phyloP scores from a whole-genome alignment of 2,113 vertebrate species.

The Poeciliopsis turrubarensis region DNA sequence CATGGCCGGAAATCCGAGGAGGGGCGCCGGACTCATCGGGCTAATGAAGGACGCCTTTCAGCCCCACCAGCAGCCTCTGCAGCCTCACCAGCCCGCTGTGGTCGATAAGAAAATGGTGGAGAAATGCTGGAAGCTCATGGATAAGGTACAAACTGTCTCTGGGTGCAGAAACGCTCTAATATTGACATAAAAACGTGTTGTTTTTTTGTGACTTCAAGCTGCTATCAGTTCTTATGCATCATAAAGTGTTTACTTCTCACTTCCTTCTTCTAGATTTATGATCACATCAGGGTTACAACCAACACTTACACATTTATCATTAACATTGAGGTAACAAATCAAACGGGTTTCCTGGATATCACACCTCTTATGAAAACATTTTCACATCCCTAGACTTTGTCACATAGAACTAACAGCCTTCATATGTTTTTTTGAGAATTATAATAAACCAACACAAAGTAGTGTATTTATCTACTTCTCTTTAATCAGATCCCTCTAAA shows the following conservation, averaged over 20 bases:
- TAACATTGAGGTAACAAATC: not conserved
- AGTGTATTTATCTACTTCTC: too few species aligned
- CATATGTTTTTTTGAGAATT: not conserved
- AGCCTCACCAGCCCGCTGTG: conserved; percentile 89
- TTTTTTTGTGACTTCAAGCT: not conserved
- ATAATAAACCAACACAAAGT: not conserved
- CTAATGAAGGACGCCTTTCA: conserved; percentile 99
- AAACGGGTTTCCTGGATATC: not conserved
- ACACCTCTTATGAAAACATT: too few species aligned
- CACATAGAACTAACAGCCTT: not conserved
- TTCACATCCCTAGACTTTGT: not conserved
- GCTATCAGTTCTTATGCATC: not conserved
- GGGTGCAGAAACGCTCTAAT: not conserved
- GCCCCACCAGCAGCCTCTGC: conserved; percentile 91
- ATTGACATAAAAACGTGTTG: not conserved
- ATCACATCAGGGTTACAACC: not conserved
- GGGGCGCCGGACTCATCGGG: conserved; percentile 91
- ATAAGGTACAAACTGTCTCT: conserved; percentile 83
- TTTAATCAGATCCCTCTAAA: not conserved
- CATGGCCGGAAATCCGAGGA: conserved; percentile 90
- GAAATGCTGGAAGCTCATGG: conserved; percentile 99
- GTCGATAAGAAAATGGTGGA: conserved; percentile 98
- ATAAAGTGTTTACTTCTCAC: not conserved
- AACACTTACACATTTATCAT: not conserved
- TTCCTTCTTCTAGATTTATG: conserved; percentile 1